phyloP scores from a whole-genome alignment of 35 echinoderm and acorn worm genomes.

The Heliocidaris tuberculata region DNA sequence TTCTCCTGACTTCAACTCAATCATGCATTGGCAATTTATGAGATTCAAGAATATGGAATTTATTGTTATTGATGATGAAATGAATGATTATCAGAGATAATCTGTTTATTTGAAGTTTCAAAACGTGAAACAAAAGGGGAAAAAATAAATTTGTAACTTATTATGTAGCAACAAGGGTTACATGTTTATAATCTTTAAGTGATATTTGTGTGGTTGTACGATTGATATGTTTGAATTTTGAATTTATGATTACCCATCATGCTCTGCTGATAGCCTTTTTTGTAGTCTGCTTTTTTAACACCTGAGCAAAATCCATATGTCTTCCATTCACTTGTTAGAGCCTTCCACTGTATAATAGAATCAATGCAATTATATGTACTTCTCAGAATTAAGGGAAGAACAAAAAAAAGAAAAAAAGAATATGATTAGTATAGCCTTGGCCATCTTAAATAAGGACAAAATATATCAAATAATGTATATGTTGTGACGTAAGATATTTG shows the following conservation, averaged over 20 bases:
- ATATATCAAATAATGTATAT: constrained; percentile 15
- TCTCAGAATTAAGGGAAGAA: background rate
- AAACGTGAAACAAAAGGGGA: too few relatives aligned
- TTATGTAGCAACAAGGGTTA: background rate
- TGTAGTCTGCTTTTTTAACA: background rate
- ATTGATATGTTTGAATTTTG: background rate
- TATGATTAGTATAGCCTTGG: background rate
- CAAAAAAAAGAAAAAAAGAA: background rate
- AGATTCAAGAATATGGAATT: background rate
- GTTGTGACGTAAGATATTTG: background rate
- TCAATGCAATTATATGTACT: background rate
- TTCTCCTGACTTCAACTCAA: background rate
- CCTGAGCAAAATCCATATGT: background rate
- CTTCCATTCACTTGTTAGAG: background rate
- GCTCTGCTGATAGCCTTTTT: background rate
- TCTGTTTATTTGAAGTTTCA: too few relatives aligned
- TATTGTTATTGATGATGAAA: too few relatives aligned
- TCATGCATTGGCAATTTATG: background rate
- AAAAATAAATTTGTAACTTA: background rate
- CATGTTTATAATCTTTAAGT: background rate
- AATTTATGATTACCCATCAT: background rate
- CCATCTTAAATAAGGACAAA: background rate
- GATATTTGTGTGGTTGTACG: background rate
- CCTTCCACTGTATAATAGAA: constrained; percentile 1
- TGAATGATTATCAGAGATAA: too few relatives aligned